Conservation (phyloP, 2,888 invertebrate species). For the Cosmopolites sordidus region DNA sequence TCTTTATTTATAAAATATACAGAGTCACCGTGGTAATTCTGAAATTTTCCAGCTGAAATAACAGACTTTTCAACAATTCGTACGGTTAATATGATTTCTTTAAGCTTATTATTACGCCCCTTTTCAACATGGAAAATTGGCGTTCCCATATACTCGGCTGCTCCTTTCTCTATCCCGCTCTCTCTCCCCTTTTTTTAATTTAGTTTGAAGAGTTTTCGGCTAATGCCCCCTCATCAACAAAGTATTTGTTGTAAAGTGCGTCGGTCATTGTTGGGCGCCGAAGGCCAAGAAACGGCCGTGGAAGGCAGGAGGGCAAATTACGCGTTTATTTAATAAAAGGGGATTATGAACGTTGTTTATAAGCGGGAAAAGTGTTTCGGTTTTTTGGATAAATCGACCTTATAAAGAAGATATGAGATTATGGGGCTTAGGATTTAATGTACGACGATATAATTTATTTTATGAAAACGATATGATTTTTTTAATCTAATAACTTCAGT, state of each 20-base stretch:
- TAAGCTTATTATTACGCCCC: slow-evolving; percentile 14
- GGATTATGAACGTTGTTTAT: too few species aligned
- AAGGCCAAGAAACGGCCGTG: not conserved
- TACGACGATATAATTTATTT: too few species aligned
- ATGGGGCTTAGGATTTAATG: too few species aligned
- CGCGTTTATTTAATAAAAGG: not conserved
- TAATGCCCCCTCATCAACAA: slow-evolving; percentile 19
- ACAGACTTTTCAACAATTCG: not conserved
- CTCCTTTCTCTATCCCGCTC: not conserved
- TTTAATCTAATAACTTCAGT: too few species aligned
- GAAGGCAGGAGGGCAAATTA: not conserved
- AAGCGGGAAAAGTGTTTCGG: too few species aligned
- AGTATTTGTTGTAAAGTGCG: slow-evolving; percentile 20
- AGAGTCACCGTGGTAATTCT: not conserved
- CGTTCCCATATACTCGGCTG: slow-evolving; percentile 9
- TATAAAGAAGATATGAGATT: too few species aligned
- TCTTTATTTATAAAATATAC: too few species aligned
- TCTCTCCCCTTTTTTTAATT: slow-evolving; percentile 22
- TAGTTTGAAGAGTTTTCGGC: slow-evolving; percentile 24
- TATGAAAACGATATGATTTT: too few species aligned
- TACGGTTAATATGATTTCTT: slow-evolving; percentile 2
- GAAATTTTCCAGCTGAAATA: not conserved
- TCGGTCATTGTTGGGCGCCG: slow-evolving; percentile 15
- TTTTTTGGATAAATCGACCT: too few species aligned
- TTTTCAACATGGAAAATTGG: slow-evolving; percentile 23